These are phyloP conservation scores for Scomber japonicus DNA, from an alignment of 2,113 vertebrate genomes.

Conservation along the genomic window DNA sequence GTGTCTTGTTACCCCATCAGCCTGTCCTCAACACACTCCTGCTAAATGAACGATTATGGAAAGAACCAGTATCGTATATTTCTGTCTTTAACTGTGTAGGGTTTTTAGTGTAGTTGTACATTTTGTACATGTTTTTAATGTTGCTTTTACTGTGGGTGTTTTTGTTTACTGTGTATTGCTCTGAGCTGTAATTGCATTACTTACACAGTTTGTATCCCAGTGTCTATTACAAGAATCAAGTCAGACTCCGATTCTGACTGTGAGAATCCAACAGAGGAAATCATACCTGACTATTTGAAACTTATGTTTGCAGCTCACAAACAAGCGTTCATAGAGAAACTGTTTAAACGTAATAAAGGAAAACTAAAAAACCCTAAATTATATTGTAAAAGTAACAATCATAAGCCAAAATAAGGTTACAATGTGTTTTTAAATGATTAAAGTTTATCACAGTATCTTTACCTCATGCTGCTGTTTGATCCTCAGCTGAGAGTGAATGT, in stretches of 20 bases:
- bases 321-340: background rate
- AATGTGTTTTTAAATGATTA: no score
- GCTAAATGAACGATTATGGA: background rate
- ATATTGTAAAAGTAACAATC: no score
- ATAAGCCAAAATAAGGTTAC: no score
- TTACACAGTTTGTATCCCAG: background rate
- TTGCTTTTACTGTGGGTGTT: background rate
- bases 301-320: background rate
- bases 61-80: background rate
- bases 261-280: background rate
- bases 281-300: background rate
- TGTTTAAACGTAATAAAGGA: background rate
- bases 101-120: background rate
- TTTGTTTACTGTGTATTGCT: background rate
- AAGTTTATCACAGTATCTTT: no score
- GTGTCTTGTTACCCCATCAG: conserved; percentile 4
- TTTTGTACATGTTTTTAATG: background rate
- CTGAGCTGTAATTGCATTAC: conserved; percentile 6
- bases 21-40: conserved; percentile 6
- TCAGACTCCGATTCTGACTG: background rate
- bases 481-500: no score
- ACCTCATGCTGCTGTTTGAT: no score
- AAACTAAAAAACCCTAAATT: background rate
- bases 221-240: conserved; percentile 25
- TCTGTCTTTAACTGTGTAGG: background rate